These are phyloP conservation scores for Zaprionus camerounensis DNA, from an alignment of 1,140 invertebrate genomes.

Conservation along the genomic window DNA sequence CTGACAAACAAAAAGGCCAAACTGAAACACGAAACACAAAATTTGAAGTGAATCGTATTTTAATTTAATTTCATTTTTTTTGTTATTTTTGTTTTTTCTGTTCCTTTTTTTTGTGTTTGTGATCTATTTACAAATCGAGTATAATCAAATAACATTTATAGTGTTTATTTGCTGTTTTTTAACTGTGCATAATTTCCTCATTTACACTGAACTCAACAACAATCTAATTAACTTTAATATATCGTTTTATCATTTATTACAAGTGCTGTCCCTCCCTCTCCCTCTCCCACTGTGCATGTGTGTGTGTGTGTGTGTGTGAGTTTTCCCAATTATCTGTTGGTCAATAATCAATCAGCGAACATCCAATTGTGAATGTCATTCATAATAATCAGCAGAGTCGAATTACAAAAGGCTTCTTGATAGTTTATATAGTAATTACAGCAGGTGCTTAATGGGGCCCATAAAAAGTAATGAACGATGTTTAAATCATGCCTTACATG, in stretches of 20 bases:
- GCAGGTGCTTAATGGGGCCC: no score
- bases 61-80: not conserved
- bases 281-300: not conserved
- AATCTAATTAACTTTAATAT: constrained; percentile 10
- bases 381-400: not conserved
- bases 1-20: constrained; percentile 29
- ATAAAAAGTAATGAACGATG: no score
- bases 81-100: not conserved
- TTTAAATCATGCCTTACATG: no score
- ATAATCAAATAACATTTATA: not conserved
- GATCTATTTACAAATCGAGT: not conserved
- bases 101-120: not conserved
- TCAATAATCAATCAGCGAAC: not conserved
- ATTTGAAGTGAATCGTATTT: not conserved
- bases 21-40: constrained; percentile 10
- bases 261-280: not conserved
- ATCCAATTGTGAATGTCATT: not conserved
- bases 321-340: not conserved
- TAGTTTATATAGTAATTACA: not conserved
- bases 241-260: not conserved
- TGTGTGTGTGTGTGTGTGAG: not conserved
- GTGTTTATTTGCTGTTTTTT: not conserved
- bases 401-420: not conserved
- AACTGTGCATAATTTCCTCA: not conserved
- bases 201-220: not conserved